A percentile compares a stretch with the other conserved stretches of the same genome.
phyloP scores from a whole-genome alignment of 1,140 invertebrate genomes.

The Drosophila dunni region DNA sequence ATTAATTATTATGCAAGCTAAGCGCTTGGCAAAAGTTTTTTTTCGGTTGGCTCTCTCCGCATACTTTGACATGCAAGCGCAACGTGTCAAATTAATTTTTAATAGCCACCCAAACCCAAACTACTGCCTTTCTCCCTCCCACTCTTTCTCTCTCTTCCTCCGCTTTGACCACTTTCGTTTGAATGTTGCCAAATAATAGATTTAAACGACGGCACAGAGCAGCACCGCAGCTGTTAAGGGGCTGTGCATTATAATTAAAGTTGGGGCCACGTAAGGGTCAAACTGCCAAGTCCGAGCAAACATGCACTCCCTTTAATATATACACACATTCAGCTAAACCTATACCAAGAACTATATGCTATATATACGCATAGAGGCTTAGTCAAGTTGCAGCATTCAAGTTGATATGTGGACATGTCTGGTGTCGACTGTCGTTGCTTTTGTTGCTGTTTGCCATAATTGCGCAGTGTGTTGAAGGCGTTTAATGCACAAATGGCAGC shows the following conservation, averaged over 20 bases:
- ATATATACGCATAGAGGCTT: conserved; percentile 46
- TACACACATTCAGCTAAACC: neutral
- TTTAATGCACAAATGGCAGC: conserved; percentile 58
- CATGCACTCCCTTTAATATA: neutral
- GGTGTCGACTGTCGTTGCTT: conserved; percentile 36
- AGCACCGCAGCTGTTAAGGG: conserved; percentile 22
- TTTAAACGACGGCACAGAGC: conserved; percentile 65
- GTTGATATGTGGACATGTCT: conserved; percentile 39
- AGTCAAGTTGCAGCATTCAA: conserved; percentile 41
- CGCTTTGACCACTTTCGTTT: neutral
- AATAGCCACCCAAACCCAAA: conserved; percentile 56
- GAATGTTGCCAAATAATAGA: conserved; percentile 80
- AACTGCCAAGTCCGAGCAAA: neutral
- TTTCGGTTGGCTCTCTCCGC: conserved; percentile 30
- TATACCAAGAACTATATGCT: neutral
- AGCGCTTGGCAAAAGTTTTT: conserved; percentile 76
- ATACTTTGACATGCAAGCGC: conserved; percentile 80
- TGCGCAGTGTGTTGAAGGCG: conserved; percentile 55
- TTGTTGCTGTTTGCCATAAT: conserved; percentile 53
- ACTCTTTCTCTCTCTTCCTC: neutral
- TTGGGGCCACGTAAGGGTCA: conserved; percentile 36
- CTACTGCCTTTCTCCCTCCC: neutral
- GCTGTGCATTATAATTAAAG: conserved; percentile 52
- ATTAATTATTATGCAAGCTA: conserved; percentile 82
- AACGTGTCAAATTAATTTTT: conserved; percentile 84